Evolutionary conservation across 2,113 vertebrate species (phyloP).

Genomic region (Deroptyus accipitrinus): DNA sequence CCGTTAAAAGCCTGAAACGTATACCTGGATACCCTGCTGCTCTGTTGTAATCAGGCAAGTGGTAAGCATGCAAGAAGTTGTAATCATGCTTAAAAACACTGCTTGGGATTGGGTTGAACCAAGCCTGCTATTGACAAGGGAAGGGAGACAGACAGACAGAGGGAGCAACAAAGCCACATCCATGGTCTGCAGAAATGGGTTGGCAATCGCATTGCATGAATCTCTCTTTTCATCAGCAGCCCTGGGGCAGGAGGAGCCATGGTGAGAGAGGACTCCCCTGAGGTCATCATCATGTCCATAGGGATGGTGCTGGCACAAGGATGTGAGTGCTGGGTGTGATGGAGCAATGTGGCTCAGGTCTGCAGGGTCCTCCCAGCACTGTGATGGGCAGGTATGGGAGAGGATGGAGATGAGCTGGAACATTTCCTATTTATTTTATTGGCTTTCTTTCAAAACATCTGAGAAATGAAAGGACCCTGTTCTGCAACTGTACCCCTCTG

Average conservation of each 20-base stretch:
- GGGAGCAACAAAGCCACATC: neutral
- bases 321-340: neutral
- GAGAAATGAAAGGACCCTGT: neutral
- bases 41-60: neutral
- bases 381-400: fast-evolving
- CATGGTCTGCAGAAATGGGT: fast-evolving
- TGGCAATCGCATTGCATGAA: fast-evolving
- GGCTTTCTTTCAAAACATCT: neutral
- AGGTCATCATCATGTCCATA: fast-evolving
- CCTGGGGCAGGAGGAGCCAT: fast-evolving
- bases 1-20: neutral
- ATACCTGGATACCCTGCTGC: neutral
- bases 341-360: neutral
- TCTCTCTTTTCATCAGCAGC: fast-evolving
- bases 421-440: neutral
- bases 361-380: neutral
- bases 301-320: neutral
- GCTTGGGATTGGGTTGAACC: neutral
- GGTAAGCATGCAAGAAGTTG: neutral
- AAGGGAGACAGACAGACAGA: neutral
- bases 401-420: neutral
- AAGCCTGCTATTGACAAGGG: neutral
- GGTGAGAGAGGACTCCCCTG: neutral
- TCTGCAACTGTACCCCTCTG: neutral
- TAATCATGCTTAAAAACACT: fast-evolving